Evolutionary conservation across 2,888 invertebrate genomes (phyloP).

Genomic region (Caenorhabditis angaria): DNA sequence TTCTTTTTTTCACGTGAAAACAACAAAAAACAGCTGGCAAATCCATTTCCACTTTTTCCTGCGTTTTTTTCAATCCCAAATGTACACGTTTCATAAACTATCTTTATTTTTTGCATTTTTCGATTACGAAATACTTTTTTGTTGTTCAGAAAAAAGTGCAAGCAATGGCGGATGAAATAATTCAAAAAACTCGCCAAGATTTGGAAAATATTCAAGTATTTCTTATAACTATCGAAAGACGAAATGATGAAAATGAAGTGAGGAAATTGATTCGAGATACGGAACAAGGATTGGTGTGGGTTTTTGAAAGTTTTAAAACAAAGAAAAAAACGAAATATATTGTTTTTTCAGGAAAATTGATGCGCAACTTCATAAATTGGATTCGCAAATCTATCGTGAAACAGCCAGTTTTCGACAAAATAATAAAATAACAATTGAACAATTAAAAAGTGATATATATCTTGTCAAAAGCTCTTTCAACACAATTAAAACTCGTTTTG

Average conservation of each 20-base stretch:
- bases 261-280: conserved; percentile 22
- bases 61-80: neutral
- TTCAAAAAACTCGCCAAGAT: conserved; percentile 12
- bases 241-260: conserved; percentile 17
- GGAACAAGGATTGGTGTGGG: conserved; percentile 17
- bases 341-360: conserved; percentile 27
- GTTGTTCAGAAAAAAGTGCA: neutral
- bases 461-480: conserved; percentile 26
- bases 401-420: conserved; percentile 13
- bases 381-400: conserved; percentile 21
- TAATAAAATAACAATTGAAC: conserved; percentile 15
- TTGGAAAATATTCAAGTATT: conserved; percentile 26
- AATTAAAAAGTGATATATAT: conserved; percentile 25
- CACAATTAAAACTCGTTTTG: conserved; percentile 14
- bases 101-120: neutral
- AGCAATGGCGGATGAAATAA: neutral
- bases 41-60: neutral
- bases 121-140: neutral
- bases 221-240: conserved; percentile 27
- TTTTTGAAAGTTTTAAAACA: too few species aligned
- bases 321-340: neutral
- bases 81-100: neutral
- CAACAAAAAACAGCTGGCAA: neutral
- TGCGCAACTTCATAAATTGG: conserved; percentile 16
- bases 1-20: too few species aligned